phyloP scores from a whole-genome alignment of 2,113 vertebrate genomes.

The Egretta garzetta region DNA sequence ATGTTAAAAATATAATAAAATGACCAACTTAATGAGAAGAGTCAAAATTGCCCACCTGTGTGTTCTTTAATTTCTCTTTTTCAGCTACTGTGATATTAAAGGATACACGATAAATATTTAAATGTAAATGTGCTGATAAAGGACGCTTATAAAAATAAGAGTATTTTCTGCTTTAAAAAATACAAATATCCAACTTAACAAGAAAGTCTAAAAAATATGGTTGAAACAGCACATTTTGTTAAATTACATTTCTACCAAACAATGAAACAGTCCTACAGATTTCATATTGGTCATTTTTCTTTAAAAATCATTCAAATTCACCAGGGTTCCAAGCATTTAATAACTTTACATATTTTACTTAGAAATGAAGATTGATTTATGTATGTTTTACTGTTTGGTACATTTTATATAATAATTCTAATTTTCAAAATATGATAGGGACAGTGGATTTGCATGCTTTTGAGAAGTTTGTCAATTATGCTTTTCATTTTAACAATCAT shows the following conservation, averaged over 20 bases:
- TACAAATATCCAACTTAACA: not conserved
- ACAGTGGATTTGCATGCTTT: not conserved
- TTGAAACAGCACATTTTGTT: not conserved
- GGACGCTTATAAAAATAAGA: not conserved
- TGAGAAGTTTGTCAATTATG: not conserved
- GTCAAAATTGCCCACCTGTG: not conserved
- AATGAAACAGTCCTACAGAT: not conserved
- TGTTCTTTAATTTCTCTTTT: not conserved
- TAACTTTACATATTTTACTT: not conserved
- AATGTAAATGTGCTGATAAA: not conserved
- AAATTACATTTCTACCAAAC: not conserved
- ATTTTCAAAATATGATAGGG: not conserved
- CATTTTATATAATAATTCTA: not conserved
- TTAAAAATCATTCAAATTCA: not conserved
- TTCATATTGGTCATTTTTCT: not conserved
- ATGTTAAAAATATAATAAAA: not conserved
- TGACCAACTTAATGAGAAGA: not conserved
- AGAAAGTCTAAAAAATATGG: not conserved
- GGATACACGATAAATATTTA: not conserved
- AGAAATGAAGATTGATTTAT: not conserved
- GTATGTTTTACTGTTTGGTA: not conserved
- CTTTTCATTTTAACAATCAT: not conserved
- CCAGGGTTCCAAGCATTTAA: not conserved
- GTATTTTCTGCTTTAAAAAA: not conserved
- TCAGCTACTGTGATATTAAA: not conserved